phyloP scores from a whole-genome alignment of 2,113 vertebrate species.

The Alligator mississippiensis region DNA sequence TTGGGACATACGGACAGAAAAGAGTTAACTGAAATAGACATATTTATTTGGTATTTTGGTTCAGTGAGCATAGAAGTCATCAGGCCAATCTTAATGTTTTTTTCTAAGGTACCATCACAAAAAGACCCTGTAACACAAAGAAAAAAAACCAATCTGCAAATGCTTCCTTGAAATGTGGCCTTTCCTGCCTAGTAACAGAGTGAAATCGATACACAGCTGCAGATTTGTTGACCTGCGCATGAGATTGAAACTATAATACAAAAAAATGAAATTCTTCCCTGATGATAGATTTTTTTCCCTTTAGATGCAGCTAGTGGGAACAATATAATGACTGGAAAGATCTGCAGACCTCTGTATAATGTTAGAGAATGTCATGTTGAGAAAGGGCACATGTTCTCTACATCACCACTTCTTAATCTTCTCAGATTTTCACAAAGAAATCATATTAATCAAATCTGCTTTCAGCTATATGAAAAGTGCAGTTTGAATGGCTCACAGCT shows the following conservation, averaged over 20 bases:
- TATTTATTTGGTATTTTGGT: slow-evolving; percentile 74
- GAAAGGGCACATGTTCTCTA: slow-evolving; percentile 73
- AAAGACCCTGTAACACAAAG: slow-evolving; percentile 40
- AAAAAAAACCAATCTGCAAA: slow-evolving; percentile 74
- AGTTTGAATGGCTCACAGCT: slow-evolving; percentile 77
- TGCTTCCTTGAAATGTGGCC: slow-evolving; percentile 72
- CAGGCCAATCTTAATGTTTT: slow-evolving; percentile 66
- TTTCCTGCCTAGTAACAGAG: slow-evolving; percentile 70
- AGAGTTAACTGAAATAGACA: slow-evolving; percentile 50
- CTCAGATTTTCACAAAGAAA: slow-evolving; percentile 82
- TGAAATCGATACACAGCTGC: slow-evolving; percentile 73
- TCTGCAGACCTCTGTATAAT: slow-evolving; percentile 53
- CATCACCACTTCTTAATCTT: slow-evolving; percentile 81
- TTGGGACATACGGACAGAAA: slow-evolving; percentile 47
- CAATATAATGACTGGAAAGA: slow-evolving; percentile 71
- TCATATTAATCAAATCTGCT: slow-evolving; percentile 84
- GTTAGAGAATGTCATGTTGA: slow-evolving; percentile 72
- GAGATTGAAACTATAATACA: slow-evolving; percentile 68
- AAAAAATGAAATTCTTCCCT: slow-evolving; percentile 62
- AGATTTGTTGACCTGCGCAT: slow-evolving; percentile 76
- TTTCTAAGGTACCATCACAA: slow-evolving; percentile 59
- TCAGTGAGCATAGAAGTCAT: slow-evolving; percentile 71
- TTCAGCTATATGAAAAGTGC: slow-evolving; percentile 78
- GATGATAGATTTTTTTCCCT: slow-evolving; percentile 63
- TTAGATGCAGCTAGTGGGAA: slow-evolving; percentile 68